These are phyloP conservation scores for Oreotrochilus melanogaster DNA, from an alignment of 2,113 vertebrate species.

Conservation along the genomic window DNA sequence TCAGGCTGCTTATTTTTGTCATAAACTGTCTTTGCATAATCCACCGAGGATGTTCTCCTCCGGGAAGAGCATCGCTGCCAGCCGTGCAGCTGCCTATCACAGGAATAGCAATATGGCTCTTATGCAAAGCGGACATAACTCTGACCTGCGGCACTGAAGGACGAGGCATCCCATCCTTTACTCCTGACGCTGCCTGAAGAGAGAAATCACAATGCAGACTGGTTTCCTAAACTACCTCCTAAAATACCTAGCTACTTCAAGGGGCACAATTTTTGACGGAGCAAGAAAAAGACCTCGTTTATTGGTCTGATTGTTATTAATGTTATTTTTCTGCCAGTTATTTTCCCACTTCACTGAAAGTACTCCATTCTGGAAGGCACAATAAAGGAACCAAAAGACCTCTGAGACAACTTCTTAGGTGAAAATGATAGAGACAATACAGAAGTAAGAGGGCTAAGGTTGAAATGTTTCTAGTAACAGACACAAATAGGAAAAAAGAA, in stretches of 20 bases:
- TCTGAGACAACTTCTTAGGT: neutral
- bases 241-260: neutral
- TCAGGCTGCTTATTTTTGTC: neutral
- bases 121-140: neutral
- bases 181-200: neutral
- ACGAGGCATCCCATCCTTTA: neutral
- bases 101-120: neutral
- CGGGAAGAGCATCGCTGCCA: neutral
- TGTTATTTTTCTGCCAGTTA: neutral
- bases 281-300: neutral
- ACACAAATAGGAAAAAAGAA: neutral
- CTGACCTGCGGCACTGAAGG: accelerated
- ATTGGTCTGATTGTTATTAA: neutral
- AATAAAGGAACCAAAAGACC: neutral
- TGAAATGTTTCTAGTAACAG: neutral
- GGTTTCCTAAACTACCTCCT: neutral
- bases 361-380: neutral
- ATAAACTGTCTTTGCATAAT: neutral
- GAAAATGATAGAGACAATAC: neutral
- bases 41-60: neutral
- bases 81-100: neutral
- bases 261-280: neutral
- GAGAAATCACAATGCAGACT: neutral
- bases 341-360: neutral
- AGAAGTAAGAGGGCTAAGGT: neutral